Evolutionary conservation across 1,140 invertebrate species (phyloP).

Genomic region (Neelides sp.): DNA sequence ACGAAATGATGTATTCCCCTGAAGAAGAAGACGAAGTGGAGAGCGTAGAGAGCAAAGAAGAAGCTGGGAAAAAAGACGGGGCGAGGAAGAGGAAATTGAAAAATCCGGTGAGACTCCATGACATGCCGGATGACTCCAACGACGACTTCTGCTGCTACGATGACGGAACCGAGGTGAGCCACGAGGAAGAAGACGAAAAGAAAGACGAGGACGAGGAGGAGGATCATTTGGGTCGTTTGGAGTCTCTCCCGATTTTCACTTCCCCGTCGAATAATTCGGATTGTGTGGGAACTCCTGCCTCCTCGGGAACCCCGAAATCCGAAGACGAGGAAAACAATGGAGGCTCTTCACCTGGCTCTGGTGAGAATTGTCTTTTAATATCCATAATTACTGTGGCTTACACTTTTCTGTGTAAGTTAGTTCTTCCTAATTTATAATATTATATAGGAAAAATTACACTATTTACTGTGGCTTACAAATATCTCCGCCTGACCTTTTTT

Average conservation of each 20-base stretch:
- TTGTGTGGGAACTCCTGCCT: not conserved
- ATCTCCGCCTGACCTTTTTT: no score
- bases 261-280: slow-evolving; percentile 11
- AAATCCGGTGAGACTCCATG: not conserved
- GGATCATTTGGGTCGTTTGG: slow-evolving; percentile 12
- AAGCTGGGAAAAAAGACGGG: slow-evolving; percentile 22
- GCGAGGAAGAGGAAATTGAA: slow-evolving; percentile 11
- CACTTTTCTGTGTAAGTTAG: no score
- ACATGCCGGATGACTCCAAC: slow-evolving; percentile 23
- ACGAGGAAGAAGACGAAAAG: slow-evolving; percentile 13
- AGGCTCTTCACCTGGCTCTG: slow-evolving; percentile 7
- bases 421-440: no score
- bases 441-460: no score
- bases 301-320: not conserved
- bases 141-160: slow-evolving; percentile 32
- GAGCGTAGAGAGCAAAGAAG: no score
- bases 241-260: slow-evolving; percentile 12
- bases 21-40: no score
- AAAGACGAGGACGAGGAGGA: slow-evolving; percentile 5
- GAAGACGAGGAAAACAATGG: slow-evolving; percentile 11
- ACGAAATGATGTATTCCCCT: no score
- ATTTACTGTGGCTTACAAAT: no score
- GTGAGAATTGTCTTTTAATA: no score
- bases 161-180: slow-evolving; percentile 21
- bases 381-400: no score